Conservation (phyloP, 2,113 vertebrate species). For the Lontra canadensis region DNA sequence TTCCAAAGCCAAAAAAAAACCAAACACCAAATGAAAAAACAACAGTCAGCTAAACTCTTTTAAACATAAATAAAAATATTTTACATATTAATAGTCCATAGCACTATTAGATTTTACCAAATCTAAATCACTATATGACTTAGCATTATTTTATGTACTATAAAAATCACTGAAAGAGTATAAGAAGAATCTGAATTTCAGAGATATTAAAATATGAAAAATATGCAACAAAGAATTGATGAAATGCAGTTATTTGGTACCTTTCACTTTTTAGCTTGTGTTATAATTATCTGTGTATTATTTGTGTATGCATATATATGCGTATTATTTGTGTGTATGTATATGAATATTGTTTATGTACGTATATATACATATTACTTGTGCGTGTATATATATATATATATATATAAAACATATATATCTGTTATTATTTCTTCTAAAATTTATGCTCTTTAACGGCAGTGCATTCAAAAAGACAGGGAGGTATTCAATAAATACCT, state of each 20-base stretch:
- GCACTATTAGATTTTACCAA: not conserved
- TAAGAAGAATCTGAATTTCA: conserved; percentile 28
- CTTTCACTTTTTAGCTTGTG: not conserved
- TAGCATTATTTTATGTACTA: conserved; percentile 27
- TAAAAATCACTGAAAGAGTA: not conserved
- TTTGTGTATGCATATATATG: not conserved
- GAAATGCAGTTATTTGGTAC: not conserved
- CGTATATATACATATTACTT: too few species aligned
- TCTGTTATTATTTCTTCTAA: not conserved
- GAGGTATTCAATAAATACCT: not conserved
- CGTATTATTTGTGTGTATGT: not conserved
- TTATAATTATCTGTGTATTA: not conserved
- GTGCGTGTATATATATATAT: not conserved
- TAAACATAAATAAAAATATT: conserved; percentile 4
- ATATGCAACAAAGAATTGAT: not conserved
- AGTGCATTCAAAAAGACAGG: not conserved
- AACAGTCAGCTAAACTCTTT: not conserved
- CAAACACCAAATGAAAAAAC: not conserved
- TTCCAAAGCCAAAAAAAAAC: not conserved
- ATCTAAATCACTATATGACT: not conserved
- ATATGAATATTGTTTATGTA: too few species aligned
- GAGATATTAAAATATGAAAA: not conserved
- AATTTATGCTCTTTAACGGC: not conserved
- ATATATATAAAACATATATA: too few species aligned
- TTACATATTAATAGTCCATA: not conserved